Evolutionary conservation across 2,797 vertebrate species (phyloP).

Genomic region (Heteromormyrus szaboi): DNA sequence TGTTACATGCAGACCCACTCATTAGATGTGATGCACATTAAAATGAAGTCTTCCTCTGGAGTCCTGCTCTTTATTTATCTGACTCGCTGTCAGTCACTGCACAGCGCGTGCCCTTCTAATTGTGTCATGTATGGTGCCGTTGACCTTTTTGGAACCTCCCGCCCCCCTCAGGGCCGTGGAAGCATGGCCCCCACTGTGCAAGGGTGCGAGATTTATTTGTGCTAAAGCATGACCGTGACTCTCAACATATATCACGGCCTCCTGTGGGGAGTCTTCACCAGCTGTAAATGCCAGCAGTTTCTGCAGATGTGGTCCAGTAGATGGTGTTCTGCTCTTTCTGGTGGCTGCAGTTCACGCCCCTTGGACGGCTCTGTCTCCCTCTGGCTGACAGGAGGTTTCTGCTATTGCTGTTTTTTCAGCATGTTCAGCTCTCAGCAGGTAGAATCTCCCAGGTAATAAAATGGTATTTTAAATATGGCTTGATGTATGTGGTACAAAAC

Average conservation of each 20-base stretch:
- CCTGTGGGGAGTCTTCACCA: slow-evolving; percentile 53
- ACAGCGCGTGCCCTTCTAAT: slow-evolving; percentile 39
- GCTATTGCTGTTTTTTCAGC: slow-evolving; percentile 31
- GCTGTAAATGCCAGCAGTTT: slow-evolving; percentile 65
- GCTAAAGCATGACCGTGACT: slow-evolving; percentile 55
- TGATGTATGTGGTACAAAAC: background rate
- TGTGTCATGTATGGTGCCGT: slow-evolving; percentile 32
- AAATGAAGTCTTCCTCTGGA: background rate
- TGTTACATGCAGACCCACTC: background rate
- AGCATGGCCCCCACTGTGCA: slow-evolving; percentile 44
- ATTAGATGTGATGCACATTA: background rate
- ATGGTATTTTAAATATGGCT: background rate
- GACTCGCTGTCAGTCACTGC: slow-evolving; percentile 36
- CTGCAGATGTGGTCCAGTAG: slow-evolving; percentile 32
- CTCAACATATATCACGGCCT: slow-evolving; percentile 47
- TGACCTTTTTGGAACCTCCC: slow-evolving; percentile 46
- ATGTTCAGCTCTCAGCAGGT: background rate
- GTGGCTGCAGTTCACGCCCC: slow-evolving; percentile 17
- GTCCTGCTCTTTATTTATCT: slow-evolving; percentile 25
- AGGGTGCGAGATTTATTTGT: slow-evolving; percentile 43
- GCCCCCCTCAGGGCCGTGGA: slow-evolving; percentile 3
- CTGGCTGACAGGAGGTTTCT: slow-evolving; percentile 8
- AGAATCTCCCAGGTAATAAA: background rate
- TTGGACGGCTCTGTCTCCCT: slow-evolving; percentile 24
- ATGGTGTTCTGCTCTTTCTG: slow-evolving; percentile 25